Evolutionary conservation across 2,113 vertebrate genomes (phyloP), one percentile per base, ranked within the genome.

Genomic region (Ciconia boyciana): DNA sequence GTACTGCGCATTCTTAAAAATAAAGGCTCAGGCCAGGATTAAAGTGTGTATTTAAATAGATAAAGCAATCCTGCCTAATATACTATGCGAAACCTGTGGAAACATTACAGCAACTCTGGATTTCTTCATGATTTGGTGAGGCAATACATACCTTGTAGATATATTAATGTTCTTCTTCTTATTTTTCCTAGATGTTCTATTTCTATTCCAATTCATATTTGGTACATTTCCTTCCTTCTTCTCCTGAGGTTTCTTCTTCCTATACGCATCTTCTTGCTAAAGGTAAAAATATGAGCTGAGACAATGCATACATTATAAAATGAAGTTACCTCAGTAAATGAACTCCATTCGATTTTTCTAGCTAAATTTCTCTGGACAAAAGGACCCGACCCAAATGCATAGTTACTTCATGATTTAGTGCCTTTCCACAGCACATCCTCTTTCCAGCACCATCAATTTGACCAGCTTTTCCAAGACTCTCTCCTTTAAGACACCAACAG

Each of bases 121-220:
- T 85, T 95, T 94, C 60, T 79, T 91, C 52, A 32, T 36, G 8
- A 85, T 54, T 64, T 58, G 28, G 28, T 49, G 39, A 92, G n/a
- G 41, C 26, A 71, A 89, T 13, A 92, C 96, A 20, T 48, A 98
- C 98, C 98, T 98, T 55, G 94, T 55, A 85, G 95, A 85, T 86
- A 95, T 66, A 78, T 96, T 94, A 66, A 95, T 4, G 3, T 97
- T 96, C 94, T 99, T 99, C 86, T 99, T 99, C 94, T 99, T 99
- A 90, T 98, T 99, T 98, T 98, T 99, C 83, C 98, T 99, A 93
- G 97, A 97, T 20, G 96, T 96, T 94, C 98, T 99, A 90, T 96
- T 98, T 92, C 98, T 99, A 98, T 98, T 99, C 98, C 98, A 99
- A 97, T 97, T 99, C 80, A 97, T 97, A 75, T 97, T 96, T 93